A percentile compares a stretch with the other conserved stretches of the same genome.
Conservation (phyloP, 1,140 invertebrate species). For the Panagrolaimus sp. region DNA sequence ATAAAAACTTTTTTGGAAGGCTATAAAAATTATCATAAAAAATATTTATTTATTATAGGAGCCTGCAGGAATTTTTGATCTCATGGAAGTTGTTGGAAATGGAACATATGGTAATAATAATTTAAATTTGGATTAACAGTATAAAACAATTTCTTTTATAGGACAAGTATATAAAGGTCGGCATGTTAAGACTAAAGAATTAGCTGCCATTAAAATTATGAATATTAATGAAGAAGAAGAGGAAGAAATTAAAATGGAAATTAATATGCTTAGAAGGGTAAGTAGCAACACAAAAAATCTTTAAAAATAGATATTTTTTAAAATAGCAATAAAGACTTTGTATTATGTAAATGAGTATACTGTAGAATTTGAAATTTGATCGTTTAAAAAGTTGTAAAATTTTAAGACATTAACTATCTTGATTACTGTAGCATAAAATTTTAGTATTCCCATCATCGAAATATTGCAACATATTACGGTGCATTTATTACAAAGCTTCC, state of each 20-base stretch:
- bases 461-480: slow-evolving; percentile 99
- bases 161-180: slow-evolving; percentile 70
- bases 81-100: slow-evolving; percentile 99
- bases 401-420: slow-evolving; percentile 2
- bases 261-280: slow-evolving; percentile 90
- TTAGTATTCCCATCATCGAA: slow-evolving; percentile 94
- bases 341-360: too few species aligned
- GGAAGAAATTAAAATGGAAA: slow-evolving; percentile 99
- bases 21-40: background rate
- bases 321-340: too few species aligned
- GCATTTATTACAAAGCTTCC: slow-evolving; percentile 98
- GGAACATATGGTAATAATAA: slow-evolving; percentile 99
- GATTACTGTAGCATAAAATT: slow-evolving; percentile 44
- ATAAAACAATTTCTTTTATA: slow-evolving; percentile 9
- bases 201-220: slow-evolving; percentile 99
- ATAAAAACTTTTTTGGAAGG: background rate
- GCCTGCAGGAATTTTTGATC: slow-evolving; percentile 97
- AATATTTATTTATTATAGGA: slow-evolving; percentile 66
- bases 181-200: slow-evolving; percentile 97
- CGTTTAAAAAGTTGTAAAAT: background rate
- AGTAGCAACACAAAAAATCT: background rate
- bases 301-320: too few species aligned
- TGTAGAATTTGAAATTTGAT: too few species aligned
- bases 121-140: slow-evolving; percentile 72
- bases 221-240: slow-evolving; percentile 99